A percentile compares a stretch with the other conserved stretches of the same genome.
phyloP scores from a whole-genome alignment of 2,888 invertebrate genomes.

The Eremobia ochroleuca region DNA sequence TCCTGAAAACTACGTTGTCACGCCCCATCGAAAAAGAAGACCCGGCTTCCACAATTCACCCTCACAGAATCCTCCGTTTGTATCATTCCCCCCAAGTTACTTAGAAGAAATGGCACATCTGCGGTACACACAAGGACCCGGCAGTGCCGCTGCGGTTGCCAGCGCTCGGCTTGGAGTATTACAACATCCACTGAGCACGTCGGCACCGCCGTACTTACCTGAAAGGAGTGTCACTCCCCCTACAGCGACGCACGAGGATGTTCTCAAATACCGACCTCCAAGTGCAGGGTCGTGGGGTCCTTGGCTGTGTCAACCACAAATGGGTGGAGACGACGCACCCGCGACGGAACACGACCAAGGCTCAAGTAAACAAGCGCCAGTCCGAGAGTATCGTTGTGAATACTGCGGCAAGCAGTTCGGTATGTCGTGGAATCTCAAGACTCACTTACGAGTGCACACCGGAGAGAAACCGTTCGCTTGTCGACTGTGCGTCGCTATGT shows the following conservation, averaged over 20 bases:
- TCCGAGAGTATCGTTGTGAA: conserved; percentile 96
- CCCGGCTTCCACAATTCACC: conserved; percentile 97
- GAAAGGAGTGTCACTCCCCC: conserved; percentile 92
- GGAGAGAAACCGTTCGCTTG: conserved; percentile 97
- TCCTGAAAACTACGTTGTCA: conserved; percentile 96
- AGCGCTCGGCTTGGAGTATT: conserved; percentile 87
- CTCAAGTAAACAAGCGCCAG: conserved; percentile 92
- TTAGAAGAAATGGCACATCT: conserved; percentile 93
- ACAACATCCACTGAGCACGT: conserved; percentile 93
- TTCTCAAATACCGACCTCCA: conserved; percentile 92
- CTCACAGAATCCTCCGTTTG: conserved; percentile 96
- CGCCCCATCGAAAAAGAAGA: conserved; percentile 96
- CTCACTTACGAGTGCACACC: conserved; percentile 96
- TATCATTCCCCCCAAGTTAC: conserved; percentile 95
- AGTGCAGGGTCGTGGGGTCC: conserved; percentile 94
- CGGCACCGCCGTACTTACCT: conserved; percentile 94
- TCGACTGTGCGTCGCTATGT: conserved; percentile 97
- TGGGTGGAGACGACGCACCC: conserved; percentile 89
- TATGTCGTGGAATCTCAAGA: conserved; percentile 98
- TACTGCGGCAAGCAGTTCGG: conserved; percentile 98
- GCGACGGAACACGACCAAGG: conserved; percentile 89
- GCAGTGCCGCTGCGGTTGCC: conserved; percentile 91
- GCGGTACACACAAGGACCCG: conserved; percentile 91
- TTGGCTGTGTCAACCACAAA: conserved; percentile 93
- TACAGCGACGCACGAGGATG: conserved; percentile 90